Base-by-base conservation (phyloP, 2,888 invertebrate genomes). In the Nineta flava region DNA sequence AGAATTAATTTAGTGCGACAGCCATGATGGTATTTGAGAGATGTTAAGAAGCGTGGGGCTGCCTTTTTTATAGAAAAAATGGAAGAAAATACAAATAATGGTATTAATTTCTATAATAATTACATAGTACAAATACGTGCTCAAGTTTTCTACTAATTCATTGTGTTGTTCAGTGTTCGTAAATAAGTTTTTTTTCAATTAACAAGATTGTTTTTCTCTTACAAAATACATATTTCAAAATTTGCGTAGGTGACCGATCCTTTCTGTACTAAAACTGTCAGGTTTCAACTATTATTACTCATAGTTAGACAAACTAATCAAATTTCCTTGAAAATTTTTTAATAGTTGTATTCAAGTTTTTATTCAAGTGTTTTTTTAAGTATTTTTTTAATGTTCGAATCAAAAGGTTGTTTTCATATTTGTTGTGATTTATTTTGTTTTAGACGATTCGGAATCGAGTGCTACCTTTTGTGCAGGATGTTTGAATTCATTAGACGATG, bases 401-500 rank as follows among this genome's bases (percentile, higher is more conserved):
- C 7, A n/a, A 34, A 32, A n/a, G 9, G 26, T 31, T 17, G 13
- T 43, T 12, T 17, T 12, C 5, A 43, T 19, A 19, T 10, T 43
- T 43, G 6, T 41, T 15, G 7, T 43, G 43, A n/a, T 5, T 44
- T 44, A 17, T 19, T 26, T 34, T 41, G 12, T 21, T 48, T 41
- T 26, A 48, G 48, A 48, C 12, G 48, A 48, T 31, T 12, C n/a
- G 3, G 48, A 48, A 41, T 13, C 42, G 17, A 44, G 35, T 44
- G 45, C 44, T 6, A 21, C 49, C 48, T 62, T 70, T 51, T 87
- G 87, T 64, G 80, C 84, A 19, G 83, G 84, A 49, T 87, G 87
- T 65, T 68, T 85, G 55, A 86, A 86, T 62, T 69, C 76, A 46
- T 74, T 86, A 38, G 79, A 81, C 13, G 81, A 81, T 56, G 81